Base-by-base conservation (phyloP, 2,797 vertebrate genomes). In the Tokudaia tokunoshimensis region DNA sequence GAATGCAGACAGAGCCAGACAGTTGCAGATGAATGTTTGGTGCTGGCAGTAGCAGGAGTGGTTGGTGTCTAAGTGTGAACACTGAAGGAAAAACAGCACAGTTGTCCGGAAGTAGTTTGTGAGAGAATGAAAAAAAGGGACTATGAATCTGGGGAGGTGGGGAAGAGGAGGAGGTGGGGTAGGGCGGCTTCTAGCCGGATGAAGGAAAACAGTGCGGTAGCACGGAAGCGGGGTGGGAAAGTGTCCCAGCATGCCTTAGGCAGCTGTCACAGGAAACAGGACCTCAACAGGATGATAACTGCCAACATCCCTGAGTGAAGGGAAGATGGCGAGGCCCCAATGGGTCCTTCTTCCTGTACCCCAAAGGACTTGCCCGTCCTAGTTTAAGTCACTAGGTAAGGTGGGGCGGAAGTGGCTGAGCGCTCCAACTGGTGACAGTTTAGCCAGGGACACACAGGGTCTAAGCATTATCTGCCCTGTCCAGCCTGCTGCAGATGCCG, bases 21-120 rank as follows among this genome's bases (percentile, higher is more conserved):
- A 88, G 94, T 41, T n/a, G 1, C 75, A 95, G 95, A 93, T 85
- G 96, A 91, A 52, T 87, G 44, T 81, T 91, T 96, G 93, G 92
- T 78, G 86, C 96, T 96, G 96, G 80, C 74, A 95, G 94, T 94
- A 97, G 94, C 95, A 96, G 94, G 97, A 98, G 97, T 82, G 5
- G 94, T 91, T 88, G 97, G 95, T 96, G 97, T 97, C 97, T 95
- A 97, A 98, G 97, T 96, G 97, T 97, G 96, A 97, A 98, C 98
- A 97, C 97, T 80, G 93, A 97, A 97, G 96, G 91, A 96, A 97
- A 96, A 94, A 96, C 17, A 65, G 95, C 95, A 97, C 98, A 98
- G 98, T 94, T 98, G 98, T 98, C 98, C 98, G 98, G 98, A 98
- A 98, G 98, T 98, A 98, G 98, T 98, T 98, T 98, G 98, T 98